Base-by-base conservation (phyloP, 2,797 vertebrate genomes). In the Champsocephalus esox region DNA sequence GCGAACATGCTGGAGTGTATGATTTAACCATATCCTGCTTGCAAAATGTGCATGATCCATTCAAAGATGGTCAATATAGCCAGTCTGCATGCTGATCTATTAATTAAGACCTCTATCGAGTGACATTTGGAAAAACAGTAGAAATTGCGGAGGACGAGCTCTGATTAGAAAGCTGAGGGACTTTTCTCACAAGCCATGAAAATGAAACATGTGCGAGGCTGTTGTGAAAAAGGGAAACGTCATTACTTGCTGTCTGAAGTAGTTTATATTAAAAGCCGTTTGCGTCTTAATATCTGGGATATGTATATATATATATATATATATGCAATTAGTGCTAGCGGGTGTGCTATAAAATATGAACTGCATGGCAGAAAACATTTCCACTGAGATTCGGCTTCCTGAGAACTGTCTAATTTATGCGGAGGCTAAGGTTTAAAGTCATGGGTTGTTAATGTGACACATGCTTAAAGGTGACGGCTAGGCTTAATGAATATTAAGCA, bases 221-320 rank as follows among this genome's bases (percentile, higher is more conserved):
- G 81, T 89, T 88, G 77, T 69, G 82, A 84, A 90, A 89, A 88
- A 86, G 80, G 68, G 77, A 73, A 89, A 89, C 88, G 88, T 92
- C 92, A 92, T 92, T 92, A 93, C 92, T 92, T 55, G 84, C 86
- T 80, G 85, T 92, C 89, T 91, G 75, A 85, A 88, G 89, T 89
- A 80, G 93, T 93, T 93, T 93, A 88, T 92, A 93, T 90, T 92
- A 89, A 93, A 91, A 92, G 71, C 77, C 75, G 79, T 92, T 92
- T 89, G 82, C 75, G 51, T 86, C 69, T 83, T 87, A 91, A 92
- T 91, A 88, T 91, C 84, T 75, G 77, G 75, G 76, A 21, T 21
- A 21, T 21, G 21, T 21, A 21, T 21, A 21, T 21, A 21, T 21
- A 19, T 21, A 21, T 21, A 19, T 19, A 21, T 21, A 21, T 21